phyloP scores from a whole-genome alignment of 2,113 vertebrate species.

The Neolamprologus modestus region DNA sequence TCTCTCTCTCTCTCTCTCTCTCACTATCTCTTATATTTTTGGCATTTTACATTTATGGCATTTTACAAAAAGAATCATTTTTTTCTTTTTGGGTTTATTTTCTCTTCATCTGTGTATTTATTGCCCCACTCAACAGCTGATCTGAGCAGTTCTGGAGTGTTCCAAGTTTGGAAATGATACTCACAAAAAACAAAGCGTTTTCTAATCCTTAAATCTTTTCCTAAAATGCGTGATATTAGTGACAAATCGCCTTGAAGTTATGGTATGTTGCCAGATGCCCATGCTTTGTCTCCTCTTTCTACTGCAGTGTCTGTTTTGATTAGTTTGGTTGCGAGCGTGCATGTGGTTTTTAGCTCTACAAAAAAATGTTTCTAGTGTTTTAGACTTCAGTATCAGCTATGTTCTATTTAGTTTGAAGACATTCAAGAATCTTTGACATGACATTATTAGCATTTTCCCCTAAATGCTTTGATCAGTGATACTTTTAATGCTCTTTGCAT shows the following conservation, averaged over 20 bases:
- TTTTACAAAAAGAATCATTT: not conserved
- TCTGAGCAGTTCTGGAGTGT: not conserved
- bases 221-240: not conserved
- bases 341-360: fast-evolving
- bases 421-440: not conserved
- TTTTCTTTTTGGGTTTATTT: not conserved
- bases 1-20: not conserved
- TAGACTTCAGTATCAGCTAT: not conserved
- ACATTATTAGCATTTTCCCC: not conserved
- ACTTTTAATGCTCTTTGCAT: not conserved
- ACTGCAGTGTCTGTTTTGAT: not conserved
- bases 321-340: fast-evolving
- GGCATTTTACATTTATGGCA: not conserved
- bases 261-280: not conserved
- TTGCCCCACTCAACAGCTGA: not conserved
- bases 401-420: not conserved
- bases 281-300: not conserved
- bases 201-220: not conserved
- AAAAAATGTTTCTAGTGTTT: not conserved
- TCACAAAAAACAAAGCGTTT: not conserved
- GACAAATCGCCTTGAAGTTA: not conserved
- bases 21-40: not conserved
- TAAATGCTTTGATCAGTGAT: not conserved
- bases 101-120: not conserved
- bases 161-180: not conserved